Percentiles rank a stretch among this genome's conserved stretches.
These are phyloP conservation scores for Galaxias olidus DNA, from an alignment of 2,797 vertebrate species.

Conservation along the genomic window DNA sequence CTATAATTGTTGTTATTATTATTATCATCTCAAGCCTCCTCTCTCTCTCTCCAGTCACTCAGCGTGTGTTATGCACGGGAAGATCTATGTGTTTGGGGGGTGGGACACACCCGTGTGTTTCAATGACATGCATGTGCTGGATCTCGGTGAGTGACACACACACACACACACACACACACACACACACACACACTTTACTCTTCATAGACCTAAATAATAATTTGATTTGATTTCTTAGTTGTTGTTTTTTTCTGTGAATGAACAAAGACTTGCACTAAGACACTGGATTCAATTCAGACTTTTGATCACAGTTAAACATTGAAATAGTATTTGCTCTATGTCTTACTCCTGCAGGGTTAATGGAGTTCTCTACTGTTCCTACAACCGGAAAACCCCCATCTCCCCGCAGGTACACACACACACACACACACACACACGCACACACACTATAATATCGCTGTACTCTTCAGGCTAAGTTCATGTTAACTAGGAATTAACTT, in stretches of 20 bases:
- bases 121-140: slow-evolving; percentile 81
- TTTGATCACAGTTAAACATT: too few species aligned
- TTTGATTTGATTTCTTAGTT: too few species aligned
- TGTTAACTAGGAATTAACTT: too few species aligned
- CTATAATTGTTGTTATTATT: too few species aligned
- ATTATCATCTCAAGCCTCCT: too few species aligned
- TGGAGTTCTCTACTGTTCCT: slow-evolving; percentile 81
- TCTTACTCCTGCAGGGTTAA: slow-evolving; percentile 67
- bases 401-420: slow-evolving; percentile 71
- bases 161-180: not conserved
- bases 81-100: slow-evolving; percentile 81
- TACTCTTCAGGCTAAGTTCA: too few species aligned
- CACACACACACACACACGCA: slow-evolving; percentile 3
- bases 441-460: too few species aligned
- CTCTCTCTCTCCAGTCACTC: slow-evolving; percentile 70
- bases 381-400: slow-evolving; percentile 72
- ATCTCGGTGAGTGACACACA: slow-evolving; percentile 72
- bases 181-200: not conserved
- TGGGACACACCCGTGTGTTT: slow-evolving; percentile 85
- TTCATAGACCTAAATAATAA: too few species aligned
- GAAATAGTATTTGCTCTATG: not conserved
- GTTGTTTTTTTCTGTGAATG: too few species aligned
- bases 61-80: slow-evolving; percentile 79
- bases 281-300: not conserved
- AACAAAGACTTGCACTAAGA: not conserved